A percentile compares a stretch with the other conserved stretches of the same genome.
phyloP scores from a whole-genome alignment of 2,113 vertebrate genomes.

The Tychaedon coryphoeus region DNA sequence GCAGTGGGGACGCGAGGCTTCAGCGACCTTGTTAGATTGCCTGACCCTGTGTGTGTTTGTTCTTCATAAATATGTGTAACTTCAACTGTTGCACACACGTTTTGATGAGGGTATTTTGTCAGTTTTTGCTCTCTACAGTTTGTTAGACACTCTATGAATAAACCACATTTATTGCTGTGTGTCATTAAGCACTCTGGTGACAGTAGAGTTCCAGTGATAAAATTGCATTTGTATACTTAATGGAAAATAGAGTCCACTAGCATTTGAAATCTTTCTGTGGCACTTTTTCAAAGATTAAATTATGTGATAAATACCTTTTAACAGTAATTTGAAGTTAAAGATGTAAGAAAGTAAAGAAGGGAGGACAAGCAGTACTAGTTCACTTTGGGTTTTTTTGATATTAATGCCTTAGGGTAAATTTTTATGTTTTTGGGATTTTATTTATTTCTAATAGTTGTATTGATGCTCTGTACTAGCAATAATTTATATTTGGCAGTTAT shows the following conservation, averaged over 20 bases:
- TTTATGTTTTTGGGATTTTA: neutral
- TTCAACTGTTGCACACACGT: neutral
- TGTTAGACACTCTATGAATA: neutral
- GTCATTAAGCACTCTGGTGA: neutral
- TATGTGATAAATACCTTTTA: neutral
- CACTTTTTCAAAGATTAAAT: neutral
- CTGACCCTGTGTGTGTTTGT: neutral
- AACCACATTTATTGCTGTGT: neutral
- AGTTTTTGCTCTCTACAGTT: neutral
- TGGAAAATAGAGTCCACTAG: neutral
- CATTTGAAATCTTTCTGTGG: neutral
- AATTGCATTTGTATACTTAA: neutral
- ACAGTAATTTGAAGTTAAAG: neutral
- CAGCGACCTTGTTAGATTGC: accelerated
- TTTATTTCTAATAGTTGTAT: neutral
- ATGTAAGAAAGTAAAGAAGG: neutral
- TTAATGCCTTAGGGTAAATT: neutral
- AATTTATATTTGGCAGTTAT: neutral
- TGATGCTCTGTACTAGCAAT: neutral
- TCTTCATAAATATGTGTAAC: neutral
- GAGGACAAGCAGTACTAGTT: neutral
- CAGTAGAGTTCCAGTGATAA: neutral
- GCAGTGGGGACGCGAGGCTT: accelerated
- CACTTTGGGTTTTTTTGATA: neutral
- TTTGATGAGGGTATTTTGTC: neutral